Conservation (phyloP, 2,113 vertebrate species). For the Paradisaea rubra region DNA sequence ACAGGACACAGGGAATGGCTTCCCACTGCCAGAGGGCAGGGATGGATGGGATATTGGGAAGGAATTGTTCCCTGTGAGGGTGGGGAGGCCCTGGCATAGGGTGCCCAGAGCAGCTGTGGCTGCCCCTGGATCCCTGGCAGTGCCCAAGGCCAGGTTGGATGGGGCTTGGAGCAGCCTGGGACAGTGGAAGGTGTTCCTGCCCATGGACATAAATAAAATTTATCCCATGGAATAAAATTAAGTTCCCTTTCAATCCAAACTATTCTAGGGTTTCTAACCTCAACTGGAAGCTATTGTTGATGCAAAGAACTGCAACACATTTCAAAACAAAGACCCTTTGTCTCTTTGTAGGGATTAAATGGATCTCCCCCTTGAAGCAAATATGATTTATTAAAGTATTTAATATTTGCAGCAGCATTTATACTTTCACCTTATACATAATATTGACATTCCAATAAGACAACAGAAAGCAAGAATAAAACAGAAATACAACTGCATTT, state of each 20-base stretch:
- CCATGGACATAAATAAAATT: no score
- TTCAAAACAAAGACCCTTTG: background rate
- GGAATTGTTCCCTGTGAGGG: background rate
- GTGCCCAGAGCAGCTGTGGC: background rate
- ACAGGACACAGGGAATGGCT: background rate
- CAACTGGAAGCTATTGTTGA: background rate
- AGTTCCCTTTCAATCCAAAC: background rate
- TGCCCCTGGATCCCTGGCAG: background rate
- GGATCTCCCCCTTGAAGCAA: background rate
- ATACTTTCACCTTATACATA: background rate
- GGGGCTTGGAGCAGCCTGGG: background rate
- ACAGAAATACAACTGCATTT: background rate
- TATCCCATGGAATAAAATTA: background rate
- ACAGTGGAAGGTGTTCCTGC: background rate
- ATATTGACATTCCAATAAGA: background rate
- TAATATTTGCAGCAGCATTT: background rate
- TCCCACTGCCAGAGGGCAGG: background rate
- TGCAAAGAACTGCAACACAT: background rate
- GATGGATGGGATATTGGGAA: accelerated
- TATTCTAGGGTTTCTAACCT: background rate
- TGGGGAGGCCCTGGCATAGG: background rate
- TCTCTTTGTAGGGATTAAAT: background rate
- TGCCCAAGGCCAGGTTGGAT: accelerated
- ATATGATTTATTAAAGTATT: background rate
- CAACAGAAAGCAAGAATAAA: background rate